Evolutionary conservation across 2,888 invertebrate genomes (phyloP).

Genomic region (Tryphoninae sp.): DNA sequence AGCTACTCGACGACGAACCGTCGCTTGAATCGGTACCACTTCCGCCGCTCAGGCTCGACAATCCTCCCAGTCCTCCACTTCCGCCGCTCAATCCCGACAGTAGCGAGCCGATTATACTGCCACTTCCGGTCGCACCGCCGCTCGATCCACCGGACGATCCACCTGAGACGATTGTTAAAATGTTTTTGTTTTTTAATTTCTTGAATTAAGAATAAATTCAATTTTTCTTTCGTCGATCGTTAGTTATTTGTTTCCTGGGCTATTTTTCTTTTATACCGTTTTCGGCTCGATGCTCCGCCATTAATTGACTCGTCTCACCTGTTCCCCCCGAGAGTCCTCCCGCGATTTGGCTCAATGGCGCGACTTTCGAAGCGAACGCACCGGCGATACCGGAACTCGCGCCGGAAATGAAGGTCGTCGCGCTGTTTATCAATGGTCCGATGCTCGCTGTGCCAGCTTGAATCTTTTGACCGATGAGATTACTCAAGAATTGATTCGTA

Average conservation of each 20-base stretch:
- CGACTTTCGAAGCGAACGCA: slow-evolving; percentile 76
- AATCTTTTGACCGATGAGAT: slow-evolving; percentile 87
- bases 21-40: slow-evolving; percentile 57
- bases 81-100: slow-evolving; percentile 67
- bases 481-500: slow-evolving; percentile 84
- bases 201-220: background rate
- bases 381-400: slow-evolving; percentile 73
- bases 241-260: background rate
- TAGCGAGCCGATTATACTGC: slow-evolving; percentile 66
- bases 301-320: slow-evolving; percentile 52
- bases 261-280: slow-evolving; percentile 39
- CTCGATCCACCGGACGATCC: slow-evolving; percentile 60
- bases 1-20: slow-evolving; percentile 50
- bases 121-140: slow-evolving; percentile 65
- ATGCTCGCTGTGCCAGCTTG: slow-evolving; percentile 85
- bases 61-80: slow-evolving; percentile 53
- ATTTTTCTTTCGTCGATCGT: background rate
- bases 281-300: slow-evolving; percentile 52
- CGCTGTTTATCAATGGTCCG: slow-evolving; percentile 84
- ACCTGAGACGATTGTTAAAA: slow-evolving; percentile 44
- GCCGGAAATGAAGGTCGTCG: slow-evolving; percentile 83
- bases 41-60: slow-evolving; percentile 53
- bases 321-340: slow-evolving; percentile 84
- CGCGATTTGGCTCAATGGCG: slow-evolving; percentile 82
- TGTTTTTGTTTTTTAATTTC: slow-evolving; percentile 13